Base-by-base conservation (phyloP, 2,113 vertebrate species). In the Dicerorhinus sumatrensis region DNA sequence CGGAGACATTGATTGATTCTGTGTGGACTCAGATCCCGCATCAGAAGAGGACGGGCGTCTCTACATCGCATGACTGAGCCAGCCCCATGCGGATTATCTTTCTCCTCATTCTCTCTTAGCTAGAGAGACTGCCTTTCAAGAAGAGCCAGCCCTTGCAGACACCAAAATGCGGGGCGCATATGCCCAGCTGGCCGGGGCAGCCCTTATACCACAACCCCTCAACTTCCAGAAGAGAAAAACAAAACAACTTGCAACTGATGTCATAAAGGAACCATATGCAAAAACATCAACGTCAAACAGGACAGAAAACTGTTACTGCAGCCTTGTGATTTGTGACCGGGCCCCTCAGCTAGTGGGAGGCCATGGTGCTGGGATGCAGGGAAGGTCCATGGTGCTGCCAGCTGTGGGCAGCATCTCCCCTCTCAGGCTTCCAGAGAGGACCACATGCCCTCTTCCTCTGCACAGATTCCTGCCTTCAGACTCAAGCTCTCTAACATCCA, bases 31-130 rank as follows among this genome's bases (percentile, higher is more conserved):
- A 31, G 14, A 75, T 42, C 46, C 81, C 87, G 69, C 83, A 36
- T 39, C 13, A 42, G 80, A 51, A 63, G 48, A 89, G 65, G 20
- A 69, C 72, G 39, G n/a, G 27, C 2, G 3, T 29, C 76, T 65
- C 11, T 23, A 0, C n/a, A 2, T 39, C 4, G 8, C n/a, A 16
- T 20, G 58, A 7, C 31, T 6, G n/a, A 70, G 3, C 36, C 36
- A 0, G 13, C 29, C 54, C 23, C 39, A 12, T 0, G 0, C 25
- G 3, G 4, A 25, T 21, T 48, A n/a, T 1, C 54, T 17, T 27
- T 42, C 11, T 36, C 5, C 31, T 65, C 42, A 6, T 51, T 62
- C 48, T 73, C 48, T 36, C 69, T 65, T 21, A 39, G 89, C 25
- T 21, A 16, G 27, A 7, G 11, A 36, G 39, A 67, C 20, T 11